Conservation (phyloP, 2,888 invertebrate genomes). For the Leptinotarsa peninsularis region DNA sequence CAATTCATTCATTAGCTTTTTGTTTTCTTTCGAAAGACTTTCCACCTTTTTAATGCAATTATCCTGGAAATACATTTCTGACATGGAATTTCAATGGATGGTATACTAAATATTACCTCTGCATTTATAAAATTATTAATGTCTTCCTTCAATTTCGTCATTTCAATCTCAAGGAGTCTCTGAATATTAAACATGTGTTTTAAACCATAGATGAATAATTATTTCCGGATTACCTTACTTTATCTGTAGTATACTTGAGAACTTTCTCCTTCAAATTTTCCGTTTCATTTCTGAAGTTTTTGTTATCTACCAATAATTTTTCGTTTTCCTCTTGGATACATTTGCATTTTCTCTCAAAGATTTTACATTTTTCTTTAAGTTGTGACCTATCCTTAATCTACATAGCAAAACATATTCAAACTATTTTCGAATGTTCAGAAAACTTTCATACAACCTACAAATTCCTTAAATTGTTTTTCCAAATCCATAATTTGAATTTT, state of each 20-base stretch:
- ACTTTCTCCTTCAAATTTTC: conserved; percentile 33
- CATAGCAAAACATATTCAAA: conserved; percentile 4
- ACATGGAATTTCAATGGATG: background rate
- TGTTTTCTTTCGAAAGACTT: conserved; percentile 43
- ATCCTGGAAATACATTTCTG: conserved; percentile 35
- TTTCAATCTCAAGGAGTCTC: conserved; percentile 41
- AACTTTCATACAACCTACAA: conserved; percentile 39
- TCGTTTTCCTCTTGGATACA: conserved; percentile 35
- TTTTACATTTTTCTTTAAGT: conserved; percentile 41
- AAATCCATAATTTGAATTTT: conserved; percentile 48
- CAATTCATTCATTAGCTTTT: conserved; percentile 44
- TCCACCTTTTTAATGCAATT: conserved; percentile 35
- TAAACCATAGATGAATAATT: conserved; percentile 21
- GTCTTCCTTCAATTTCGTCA: conserved; percentile 37
- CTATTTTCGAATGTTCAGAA: conserved; percentile 15
- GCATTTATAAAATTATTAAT: conserved; percentile 35
- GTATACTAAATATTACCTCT: conserved; percentile 38
- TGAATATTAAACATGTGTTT: conserved; percentile 31
- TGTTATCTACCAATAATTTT: conserved; percentile 38
- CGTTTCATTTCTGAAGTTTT: conserved; percentile 29
- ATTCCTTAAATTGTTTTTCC: conserved; percentile 49
- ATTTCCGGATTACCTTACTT: conserved; percentile 37
- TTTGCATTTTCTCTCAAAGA: conserved; percentile 27
- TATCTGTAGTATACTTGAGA: conserved; percentile 29
- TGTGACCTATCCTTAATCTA: conserved; percentile 42